A percentile compares a stretch with the other conserved stretches of the same genome.
phyloP scores from a whole-genome alignment of 2,113 vertebrate species.

The Bostrychus sinensis region DNA sequence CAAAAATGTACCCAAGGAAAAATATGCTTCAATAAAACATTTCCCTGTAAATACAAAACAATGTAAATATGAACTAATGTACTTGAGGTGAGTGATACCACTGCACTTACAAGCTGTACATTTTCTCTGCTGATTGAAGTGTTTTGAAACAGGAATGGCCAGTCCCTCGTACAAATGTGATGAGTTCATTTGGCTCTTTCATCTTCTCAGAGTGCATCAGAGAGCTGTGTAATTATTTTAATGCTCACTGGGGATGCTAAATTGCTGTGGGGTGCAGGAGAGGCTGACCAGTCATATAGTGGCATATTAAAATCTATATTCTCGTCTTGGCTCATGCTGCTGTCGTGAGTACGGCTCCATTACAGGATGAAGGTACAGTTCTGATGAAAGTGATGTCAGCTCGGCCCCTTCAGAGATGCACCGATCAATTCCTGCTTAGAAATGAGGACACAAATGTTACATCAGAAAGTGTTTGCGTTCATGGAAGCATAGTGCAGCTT shows the following conservation, averaged over 20 bases:
- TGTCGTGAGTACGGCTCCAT: slow-evolving; percentile 11
- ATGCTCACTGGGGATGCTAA: slow-evolving; percentile 18
- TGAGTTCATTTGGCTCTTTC: slow-evolving; percentile 8
- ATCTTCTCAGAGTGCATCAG: background rate
- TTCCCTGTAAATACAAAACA: no score
- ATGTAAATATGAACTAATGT: background rate
- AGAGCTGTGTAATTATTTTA: slow-evolving; percentile 31
- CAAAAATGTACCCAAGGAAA: no score
- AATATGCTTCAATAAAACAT: no score
- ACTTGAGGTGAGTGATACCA: background rate
- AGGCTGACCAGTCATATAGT: slow-evolving; percentile 4
- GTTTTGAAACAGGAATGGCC: background rate
- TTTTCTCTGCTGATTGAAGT: slow-evolving; percentile 1
- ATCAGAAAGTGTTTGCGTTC: background rate
- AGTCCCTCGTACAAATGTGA: background rate
- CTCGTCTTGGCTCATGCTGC: slow-evolving; percentile 10
- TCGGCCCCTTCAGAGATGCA: background rate
- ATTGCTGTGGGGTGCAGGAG: slow-evolving; percentile 8
- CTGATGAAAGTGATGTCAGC: slow-evolving; percentile 2
- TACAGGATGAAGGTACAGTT: slow-evolving; percentile 12
- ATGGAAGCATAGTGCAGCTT: background rate
- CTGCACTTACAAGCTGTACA: background rate
- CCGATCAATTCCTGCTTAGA: slow-evolving; percentile 5
- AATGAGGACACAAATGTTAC: slow-evolving; percentile 8
- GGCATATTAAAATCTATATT: slow-evolving; percentile 11